Conservation (phyloP, 1,140 invertebrate species). For the Aricia agestis region DNA sequence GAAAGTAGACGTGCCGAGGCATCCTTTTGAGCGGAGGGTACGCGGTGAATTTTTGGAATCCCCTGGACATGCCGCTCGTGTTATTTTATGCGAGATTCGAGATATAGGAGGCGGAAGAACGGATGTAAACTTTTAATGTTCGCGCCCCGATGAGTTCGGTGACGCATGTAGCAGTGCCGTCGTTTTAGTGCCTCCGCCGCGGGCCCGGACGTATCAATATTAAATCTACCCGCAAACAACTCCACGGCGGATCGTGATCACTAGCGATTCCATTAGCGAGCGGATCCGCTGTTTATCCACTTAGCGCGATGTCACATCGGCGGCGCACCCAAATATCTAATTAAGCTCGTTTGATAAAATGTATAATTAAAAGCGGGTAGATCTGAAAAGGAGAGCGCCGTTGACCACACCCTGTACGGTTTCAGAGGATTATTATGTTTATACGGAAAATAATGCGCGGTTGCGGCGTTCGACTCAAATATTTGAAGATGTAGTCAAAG, state of each 20-base stretch:
- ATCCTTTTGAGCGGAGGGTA: constrained; percentile 60
- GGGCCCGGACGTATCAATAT: constrained; percentile 52
- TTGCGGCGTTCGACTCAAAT: constrained; percentile 62
- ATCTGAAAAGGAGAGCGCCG: constrained; percentile 27
- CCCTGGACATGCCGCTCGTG: constrained; percentile 36
- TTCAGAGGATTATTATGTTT: constrained; percentile 68
- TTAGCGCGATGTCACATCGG: not conserved
- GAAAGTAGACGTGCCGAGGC: constrained; percentile 58
- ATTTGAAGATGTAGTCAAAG: constrained; percentile 71
- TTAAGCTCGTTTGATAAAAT: not conserved
- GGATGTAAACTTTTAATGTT: constrained; percentile 3
- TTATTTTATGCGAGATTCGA: constrained; percentile 29
- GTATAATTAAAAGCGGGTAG: constrained; percentile 28
- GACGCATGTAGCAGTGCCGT: constrained; percentile 10
- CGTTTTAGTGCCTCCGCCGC: constrained; percentile 40
- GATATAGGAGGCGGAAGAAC: not conserved
- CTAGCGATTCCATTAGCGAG: constrained; percentile 47
- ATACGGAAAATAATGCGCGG: constrained; percentile 69
- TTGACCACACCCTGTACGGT: constrained; percentile 35
- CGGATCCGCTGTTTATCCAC: constrained; percentile 22
- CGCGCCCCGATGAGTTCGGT: not conserved
- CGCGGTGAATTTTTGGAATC: constrained; percentile 47
- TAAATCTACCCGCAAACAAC: constrained; percentile 54
- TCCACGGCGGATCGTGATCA: constrained; percentile 43
- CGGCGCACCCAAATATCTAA: not conserved